A percentile compares a stretch with the other conserved stretches of the same genome.
phyloP scores from a whole-genome alignment of 2,888 invertebrate genomes.

The Orthonychiurus folsomi region DNA sequence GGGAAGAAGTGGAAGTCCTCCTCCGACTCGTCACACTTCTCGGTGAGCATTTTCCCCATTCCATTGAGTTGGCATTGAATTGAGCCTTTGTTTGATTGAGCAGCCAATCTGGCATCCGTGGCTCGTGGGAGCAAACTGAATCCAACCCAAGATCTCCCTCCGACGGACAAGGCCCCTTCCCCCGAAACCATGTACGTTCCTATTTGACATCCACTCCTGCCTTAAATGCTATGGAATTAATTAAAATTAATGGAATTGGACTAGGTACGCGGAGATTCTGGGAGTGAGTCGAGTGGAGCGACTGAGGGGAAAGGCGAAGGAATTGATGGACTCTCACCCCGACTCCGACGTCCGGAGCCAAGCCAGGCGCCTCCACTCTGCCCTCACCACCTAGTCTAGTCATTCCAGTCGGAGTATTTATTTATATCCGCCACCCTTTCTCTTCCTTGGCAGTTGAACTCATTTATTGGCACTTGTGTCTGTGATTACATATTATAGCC shows the following conservation, averaged over 20 bases:
- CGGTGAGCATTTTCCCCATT: too few relatives aligned
- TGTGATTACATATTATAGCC: too few relatives aligned
- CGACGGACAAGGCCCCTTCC: constrained; percentile 49
- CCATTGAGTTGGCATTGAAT: too few relatives aligned
- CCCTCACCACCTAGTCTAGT: too few relatives aligned
- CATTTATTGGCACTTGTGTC: too few relatives aligned
- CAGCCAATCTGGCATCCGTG: constrained; percentile 48
- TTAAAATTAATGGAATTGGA: constrained; percentile 21
- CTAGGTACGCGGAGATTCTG: constrained; percentile 47
- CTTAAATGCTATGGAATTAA: background rate
- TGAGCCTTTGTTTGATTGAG: too few relatives aligned
- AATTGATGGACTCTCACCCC: constrained; percentile 43
- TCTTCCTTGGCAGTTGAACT: too few relatives aligned
- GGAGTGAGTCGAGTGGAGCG: constrained; percentile 45
- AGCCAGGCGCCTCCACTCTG: constrained; percentile 42
- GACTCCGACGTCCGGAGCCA: constrained; percentile 45
- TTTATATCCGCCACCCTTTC: too few relatives aligned
- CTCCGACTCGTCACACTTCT: constrained; percentile 49
- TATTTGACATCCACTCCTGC: background rate
- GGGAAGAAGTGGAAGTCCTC: constrained; percentile 44
- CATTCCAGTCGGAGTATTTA: too few relatives aligned
- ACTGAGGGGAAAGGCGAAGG: constrained; percentile 43
- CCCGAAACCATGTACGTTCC: constrained; percentile 49
- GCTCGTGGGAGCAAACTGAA: constrained; percentile 45
- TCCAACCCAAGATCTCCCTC: constrained; percentile 47